Base-by-base conservation (phyloP, 2,888 invertebrate genomes). In the Epinotia demarniana region DNA sequence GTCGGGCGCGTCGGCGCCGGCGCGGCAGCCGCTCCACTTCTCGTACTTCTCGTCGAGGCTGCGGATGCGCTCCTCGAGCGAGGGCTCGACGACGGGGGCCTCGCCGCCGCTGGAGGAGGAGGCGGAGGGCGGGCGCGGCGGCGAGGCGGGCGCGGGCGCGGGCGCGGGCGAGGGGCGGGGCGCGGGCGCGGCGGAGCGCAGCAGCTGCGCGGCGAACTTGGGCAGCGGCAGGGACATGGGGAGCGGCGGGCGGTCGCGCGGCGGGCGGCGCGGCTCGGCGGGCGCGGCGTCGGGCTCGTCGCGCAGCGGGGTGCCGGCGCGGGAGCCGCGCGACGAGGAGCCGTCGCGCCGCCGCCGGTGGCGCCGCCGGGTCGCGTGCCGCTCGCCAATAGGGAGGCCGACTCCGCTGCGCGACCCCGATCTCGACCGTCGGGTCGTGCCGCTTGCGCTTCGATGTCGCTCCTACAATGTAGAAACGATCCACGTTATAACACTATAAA, bases 1-100 rank as follows among this genome's bases (percentile, higher is more conserved):
- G 89, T 95, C 95, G 64, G 88, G 94, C n/a, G 90, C 90, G 9
- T 96, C 95, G 81, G 96, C 94, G 61, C 95, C 84, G 49, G 95
- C 95, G 79, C 96, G 93, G 69, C 95, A 95, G 3, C 93, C 93
- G 58, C 97, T 97, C 98, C 98, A 98, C 82, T 97, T 97, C 86
- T 98, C 98, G 86, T 98, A 98, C 87, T 98, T 98, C 89, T 98
- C 99, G 91, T 99, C 99, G 75, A 99, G 95, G 71, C 97, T 98
- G 79, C 97, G 96, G 82, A 99, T 98, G 79, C 99, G 95, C 89
- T 99, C 99, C 86, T 99, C 99, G 80, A 99, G 95, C 33, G 91
- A 91, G 0, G 97, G 97, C 82, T 96, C 96, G 76, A 96, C 96
- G 3, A 96, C 96, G 3, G 97, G 97, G 82, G 96, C 96, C 12